These are phyloP conservation scores for Microplitis mediator DNA, from an alignment of 1,140 invertebrate genomes.

Conservation along the genomic window DNA sequence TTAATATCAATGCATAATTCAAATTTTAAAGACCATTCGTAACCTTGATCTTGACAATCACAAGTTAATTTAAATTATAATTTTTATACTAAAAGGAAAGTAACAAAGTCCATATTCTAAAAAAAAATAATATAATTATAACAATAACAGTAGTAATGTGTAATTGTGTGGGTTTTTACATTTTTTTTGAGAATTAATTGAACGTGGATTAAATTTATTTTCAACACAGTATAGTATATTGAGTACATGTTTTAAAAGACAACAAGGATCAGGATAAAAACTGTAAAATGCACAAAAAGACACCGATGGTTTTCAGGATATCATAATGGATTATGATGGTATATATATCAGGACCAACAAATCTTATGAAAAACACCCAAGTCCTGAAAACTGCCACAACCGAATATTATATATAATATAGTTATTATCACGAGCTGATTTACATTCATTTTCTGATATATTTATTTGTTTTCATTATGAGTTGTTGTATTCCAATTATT, in stretches of 20 bases:
- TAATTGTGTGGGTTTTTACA: background rate
- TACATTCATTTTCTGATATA: slow-evolving; percentile 61
- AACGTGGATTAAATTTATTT: slow-evolving; percentile 57
- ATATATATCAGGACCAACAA: slow-evolving; percentile 59
- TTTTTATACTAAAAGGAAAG: slow-evolving; percentile 60
- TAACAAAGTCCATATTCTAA: slow-evolving; percentile 51
- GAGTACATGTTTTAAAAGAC: slow-evolving; percentile 61
- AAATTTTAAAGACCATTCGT: slow-evolving; percentile 65
- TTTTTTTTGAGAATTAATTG: background rate
- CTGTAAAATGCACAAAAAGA: slow-evolving; percentile 70
- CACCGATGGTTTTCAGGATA: too few relatives aligned
- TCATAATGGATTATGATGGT: too few relatives aligned
- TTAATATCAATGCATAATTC: slow-evolving; percentile 69
- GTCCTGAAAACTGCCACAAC: slow-evolving; percentile 66
- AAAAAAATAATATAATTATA: too few relatives aligned
- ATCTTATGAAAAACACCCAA: slow-evolving; percentile 68
- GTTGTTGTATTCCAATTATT: slow-evolving; percentile 55
- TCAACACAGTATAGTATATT: slow-evolving; percentile 52
- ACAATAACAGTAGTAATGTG: too few relatives aligned
- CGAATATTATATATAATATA: too few relatives aligned
- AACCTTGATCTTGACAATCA: slow-evolving; percentile 60
- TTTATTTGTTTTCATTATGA: slow-evolving; percentile 52
- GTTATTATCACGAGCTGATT: slow-evolving; percentile 55
- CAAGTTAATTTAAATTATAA: slow-evolving; percentile 65
- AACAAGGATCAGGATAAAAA: slow-evolving; percentile 72